These are phyloP conservation scores for Tuberolachnus salignus DNA, from an alignment of 2,888 invertebrate species.

Conservation along the genomic window DNA sequence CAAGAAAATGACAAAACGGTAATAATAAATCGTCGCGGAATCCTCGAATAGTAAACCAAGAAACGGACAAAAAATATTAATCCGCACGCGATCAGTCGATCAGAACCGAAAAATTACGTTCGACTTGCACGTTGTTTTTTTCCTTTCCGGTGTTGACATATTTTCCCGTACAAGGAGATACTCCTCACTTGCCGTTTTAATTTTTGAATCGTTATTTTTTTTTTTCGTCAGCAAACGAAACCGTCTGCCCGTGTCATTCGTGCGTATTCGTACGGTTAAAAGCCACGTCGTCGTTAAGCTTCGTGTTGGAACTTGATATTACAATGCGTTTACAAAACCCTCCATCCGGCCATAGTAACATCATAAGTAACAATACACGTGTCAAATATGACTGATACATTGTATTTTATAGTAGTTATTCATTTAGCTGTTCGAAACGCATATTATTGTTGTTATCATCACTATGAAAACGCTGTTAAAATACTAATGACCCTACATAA, in stretches of 20 bases:
- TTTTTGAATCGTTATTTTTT: neutral
- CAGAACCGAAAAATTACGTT: no score
- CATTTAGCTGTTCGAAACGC: neutral
- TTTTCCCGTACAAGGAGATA: no score
- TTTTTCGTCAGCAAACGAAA: neutral
- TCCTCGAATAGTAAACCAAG: no score
- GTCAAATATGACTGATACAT: constrained; percentile 40
- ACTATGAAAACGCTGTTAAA: neutral
- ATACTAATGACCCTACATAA: neutral
- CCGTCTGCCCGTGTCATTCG: neutral
- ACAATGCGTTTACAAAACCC: constrained; percentile 4
- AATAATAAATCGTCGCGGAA: no score
- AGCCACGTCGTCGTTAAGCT: neutral
- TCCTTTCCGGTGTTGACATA: no score
- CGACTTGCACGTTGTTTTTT: no score
- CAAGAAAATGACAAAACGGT: no score
- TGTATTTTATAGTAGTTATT: neutral
- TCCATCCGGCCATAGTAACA: neutral
- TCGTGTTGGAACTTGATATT: constrained; percentile 15
- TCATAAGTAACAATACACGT: constrained; percentile 15
- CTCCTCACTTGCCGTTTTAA: no score
- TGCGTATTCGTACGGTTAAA: constrained; percentile 10
- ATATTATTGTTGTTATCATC: neutral
- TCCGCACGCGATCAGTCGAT: no score
- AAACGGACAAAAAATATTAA: no score